A percentile compares a stretch with the other conserved stretches of the same genome.
Evolutionary conservation across 1,140 invertebrate genomes (phyloP).

Genomic region (Coptotermes formosanus): DNA sequence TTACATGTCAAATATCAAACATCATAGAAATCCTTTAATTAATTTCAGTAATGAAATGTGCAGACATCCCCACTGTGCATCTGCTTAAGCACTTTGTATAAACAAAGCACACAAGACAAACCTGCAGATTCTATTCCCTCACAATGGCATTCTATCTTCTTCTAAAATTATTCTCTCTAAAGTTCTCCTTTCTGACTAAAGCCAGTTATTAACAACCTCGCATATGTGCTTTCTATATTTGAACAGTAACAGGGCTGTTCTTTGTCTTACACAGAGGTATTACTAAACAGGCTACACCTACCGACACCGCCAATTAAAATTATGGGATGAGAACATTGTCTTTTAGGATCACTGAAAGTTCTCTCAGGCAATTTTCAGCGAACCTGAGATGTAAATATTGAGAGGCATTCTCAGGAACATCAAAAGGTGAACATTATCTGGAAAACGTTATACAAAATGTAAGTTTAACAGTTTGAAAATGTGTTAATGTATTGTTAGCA

Average conservation of each 20-base stretch:
- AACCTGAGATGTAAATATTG: background rate
- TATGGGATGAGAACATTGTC: background rate
- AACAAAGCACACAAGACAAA: too few relatives aligned
- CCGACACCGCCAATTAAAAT: background rate
- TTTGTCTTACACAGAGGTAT: background rate
- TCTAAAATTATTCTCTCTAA: background rate
- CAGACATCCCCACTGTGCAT: too few relatives aligned
- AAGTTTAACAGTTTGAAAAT: background rate
- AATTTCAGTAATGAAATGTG: too few relatives aligned
- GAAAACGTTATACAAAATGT: background rate
- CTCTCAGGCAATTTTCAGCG: background rate
- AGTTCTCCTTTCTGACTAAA: background rate
- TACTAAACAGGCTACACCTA: background rate
- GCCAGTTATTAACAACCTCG: background rate
- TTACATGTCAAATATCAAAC: too few relatives aligned
- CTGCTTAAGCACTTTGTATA: too few relatives aligned
- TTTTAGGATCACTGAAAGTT: background rate
- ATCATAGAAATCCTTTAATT: too few relatives aligned
- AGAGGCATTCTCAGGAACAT: background rate
- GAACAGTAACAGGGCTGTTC: background rate
- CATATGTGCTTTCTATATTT: background rate
- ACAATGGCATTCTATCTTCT: background rate
- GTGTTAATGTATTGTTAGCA: background rate
- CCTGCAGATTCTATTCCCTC: background rate
- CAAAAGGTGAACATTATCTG: background rate